Percentiles rank a stretch among this genome's conserved stretches.
phyloP scores from a whole-genome alignment of 2,797 vertebrate genomes.

The Falco biarmicus region DNA sequence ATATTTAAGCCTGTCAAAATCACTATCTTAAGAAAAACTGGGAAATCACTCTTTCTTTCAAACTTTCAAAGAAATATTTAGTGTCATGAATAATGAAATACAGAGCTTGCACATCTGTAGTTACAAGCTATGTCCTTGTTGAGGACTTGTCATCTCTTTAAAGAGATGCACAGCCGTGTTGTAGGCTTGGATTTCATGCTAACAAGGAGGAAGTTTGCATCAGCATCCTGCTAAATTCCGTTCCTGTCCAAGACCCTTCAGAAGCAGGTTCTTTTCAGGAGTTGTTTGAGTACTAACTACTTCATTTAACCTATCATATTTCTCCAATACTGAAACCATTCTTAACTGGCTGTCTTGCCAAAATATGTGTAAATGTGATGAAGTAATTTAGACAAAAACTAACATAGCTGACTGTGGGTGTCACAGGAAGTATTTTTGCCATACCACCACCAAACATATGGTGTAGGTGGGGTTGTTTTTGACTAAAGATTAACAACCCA shows the following conservation, averaged over 20 bases:
- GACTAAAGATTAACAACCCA: neutral
- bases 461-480: neutral
- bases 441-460: neutral
- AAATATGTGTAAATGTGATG: no score
- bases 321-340: neutral
- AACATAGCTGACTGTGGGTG: neutral
- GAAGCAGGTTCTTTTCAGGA: neutral
- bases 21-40: neutral
- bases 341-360: neutral
- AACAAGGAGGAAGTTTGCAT: neutral
- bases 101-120: neutral
- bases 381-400: neutral
- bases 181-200: neutral
- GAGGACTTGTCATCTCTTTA: neutral
- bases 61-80: neutral
- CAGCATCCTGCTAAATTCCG: neutral
- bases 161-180: neutral
- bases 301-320: neutral
- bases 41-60: neutral
- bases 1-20: neutral
- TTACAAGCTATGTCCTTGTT: neutral
- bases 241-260: neutral
- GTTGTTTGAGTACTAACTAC: no score
- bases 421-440: neutral
- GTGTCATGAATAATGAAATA: neutral